Evolutionary conservation across 2,888 invertebrate genomes (phyloP), one percentile per base, ranked within the genome.

Genomic region (Oegoconia quadripuncta): DNA sequence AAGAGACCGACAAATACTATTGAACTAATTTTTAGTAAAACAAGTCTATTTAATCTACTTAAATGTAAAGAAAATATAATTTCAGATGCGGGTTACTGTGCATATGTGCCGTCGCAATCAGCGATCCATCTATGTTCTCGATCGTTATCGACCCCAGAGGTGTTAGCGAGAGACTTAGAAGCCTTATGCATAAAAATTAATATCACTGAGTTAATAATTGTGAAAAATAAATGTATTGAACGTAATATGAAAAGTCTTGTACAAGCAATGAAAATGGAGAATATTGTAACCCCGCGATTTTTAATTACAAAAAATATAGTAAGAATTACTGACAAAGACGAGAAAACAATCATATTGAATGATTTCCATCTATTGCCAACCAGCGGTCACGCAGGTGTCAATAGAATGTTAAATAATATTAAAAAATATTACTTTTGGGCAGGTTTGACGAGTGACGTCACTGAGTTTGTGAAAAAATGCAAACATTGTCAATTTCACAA

Each of bases 361-460:
- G 49, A 46, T 22, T 46, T 41, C 18, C 46, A 46, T 27, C 23
- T 46, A 1, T 20, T 46, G n/a, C 49, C 42, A 9, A 46, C 34
- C 8, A 45, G 45, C 35, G 45, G 42, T 5, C 47, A 44, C 17
- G 44, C 39, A n/a, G 42, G 41, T n/a, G 41, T 44, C 13, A 38
- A 34, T 12, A 18, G 42, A 17, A 46, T 46, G 44, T 11, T 26
- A 2, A 48, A 40, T 30, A 44, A 40, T 17, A 42, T 41, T 5
- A 37, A 42, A 37, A 40, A 31, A 28, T 35, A 37, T 32, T 44
- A 40, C 11, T 37, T 35, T 35, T 44, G 37, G 44, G 34, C 44
- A 17, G 37, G 30, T 13, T 16, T 46, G 7, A 17, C 17, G 3
- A 20, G 27, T 9, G 42, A 50, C 17, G 36, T 46, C 5, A 34